Evolutionary conservation across 1,140 invertebrate genomes (phyloP), one percentile per base, ranked within the genome.

Genomic region (Dreissena rostriformis): DNA sequence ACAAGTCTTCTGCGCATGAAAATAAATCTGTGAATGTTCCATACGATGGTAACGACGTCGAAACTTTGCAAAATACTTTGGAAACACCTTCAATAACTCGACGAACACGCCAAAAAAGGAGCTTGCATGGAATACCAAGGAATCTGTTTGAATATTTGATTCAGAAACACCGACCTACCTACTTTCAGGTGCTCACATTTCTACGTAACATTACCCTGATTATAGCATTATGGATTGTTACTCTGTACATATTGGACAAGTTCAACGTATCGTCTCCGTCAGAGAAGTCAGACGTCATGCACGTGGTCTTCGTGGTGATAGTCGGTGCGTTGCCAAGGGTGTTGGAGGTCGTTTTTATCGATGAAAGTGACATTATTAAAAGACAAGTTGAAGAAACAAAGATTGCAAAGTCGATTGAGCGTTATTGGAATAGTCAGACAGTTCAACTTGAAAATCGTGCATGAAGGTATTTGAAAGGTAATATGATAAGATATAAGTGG

Each of bases 251-350:
- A 19, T 19, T 53, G 10, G 17, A 17, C 24, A 26, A 22, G 22
- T 74, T 51, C n/a, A 39, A 39, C 39, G 39, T 39, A 39, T 39
- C 39, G 39, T 61, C 57, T 24, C 22, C 17, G 10, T 17, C 29
- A 15, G 39, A 74, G 28, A 19, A 14, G 15, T 22, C 72, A 1
- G 72, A 74, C n/a, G 72, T 74, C 19, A 74, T 74, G 72, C 72
- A 74, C 28, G 72, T 74, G 1, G 8, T 74, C 19, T 74, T 74
- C 19, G 53, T 74, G 22, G 72, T 74, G 10, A 74, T 28, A 51
- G 52, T 74, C n/a, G 72, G 72, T n/a, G 39, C 72, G 17, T 53
- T 74, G 19, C 72, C 72, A 12, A 29, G 72, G 22, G 72, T 53
- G 39, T n/a, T 74, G 22, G 72, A 74, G n/a, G 72, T 57, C 28